Evolutionary conservation across 1,140 invertebrate species (phyloP).

Genomic region (Hesperophylax magnus): DNA sequence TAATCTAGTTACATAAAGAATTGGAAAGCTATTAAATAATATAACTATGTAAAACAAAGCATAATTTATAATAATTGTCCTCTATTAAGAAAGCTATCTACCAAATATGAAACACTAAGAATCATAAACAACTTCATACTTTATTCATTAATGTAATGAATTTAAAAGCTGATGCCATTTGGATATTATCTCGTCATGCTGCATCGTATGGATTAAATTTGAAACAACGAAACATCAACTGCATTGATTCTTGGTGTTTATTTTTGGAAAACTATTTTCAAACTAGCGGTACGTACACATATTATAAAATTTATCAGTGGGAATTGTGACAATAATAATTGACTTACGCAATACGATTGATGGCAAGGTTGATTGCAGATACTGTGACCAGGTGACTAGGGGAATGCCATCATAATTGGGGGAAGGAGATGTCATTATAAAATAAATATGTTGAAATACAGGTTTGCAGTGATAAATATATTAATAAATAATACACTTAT

Average conservation of each 20-base stretch:
- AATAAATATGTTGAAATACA: slow-evolving; percentile 30
- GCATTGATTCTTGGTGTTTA: slow-evolving; percentile 6
- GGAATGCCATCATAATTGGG: slow-evolving; percentile 58
- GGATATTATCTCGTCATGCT: no score
- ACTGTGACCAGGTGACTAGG: slow-evolving; percentile 91
- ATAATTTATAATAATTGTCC: background rate
- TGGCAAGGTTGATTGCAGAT: slow-evolving; percentile 89
- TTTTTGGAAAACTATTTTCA: background rate
- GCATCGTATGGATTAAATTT: background rate
- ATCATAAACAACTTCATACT: background rate
- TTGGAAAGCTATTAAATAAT: slow-evolving; percentile 23
- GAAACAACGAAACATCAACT: background rate
- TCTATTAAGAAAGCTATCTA: background rate
- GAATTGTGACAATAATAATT: slow-evolving; percentile 55
- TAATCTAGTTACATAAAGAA: slow-evolving; percentile 3
- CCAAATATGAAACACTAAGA: slow-evolving; percentile 1
- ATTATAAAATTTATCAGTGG: slow-evolving; percentile 34
- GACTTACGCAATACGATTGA: slow-evolving; percentile 93
- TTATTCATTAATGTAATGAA: no score
- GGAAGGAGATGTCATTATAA: slow-evolving; percentile 38
- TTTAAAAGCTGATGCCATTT: no score
- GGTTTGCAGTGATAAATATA: slow-evolving; percentile 27
- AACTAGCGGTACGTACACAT: slow-evolving; percentile 27
- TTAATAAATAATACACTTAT: slow-evolving; percentile 11
- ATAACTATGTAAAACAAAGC: background rate